These are phyloP conservation scores for Drosophila mojavensis DNA, from an alignment of 1,140 invertebrate species.

Conservation along the genomic window DNA sequence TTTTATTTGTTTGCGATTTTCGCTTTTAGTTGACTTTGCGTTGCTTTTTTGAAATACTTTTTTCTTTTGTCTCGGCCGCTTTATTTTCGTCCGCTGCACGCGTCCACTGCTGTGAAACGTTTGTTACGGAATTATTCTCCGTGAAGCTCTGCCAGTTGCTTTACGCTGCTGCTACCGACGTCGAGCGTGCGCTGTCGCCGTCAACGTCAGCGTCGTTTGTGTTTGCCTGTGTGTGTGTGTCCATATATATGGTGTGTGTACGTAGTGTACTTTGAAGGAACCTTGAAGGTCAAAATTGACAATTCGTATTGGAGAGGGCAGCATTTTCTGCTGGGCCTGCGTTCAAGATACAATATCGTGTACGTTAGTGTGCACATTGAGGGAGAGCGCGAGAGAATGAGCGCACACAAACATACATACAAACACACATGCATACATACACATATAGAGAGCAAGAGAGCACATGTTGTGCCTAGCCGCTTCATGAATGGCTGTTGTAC, in stretches of 20 bases:
- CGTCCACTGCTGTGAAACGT: slow-evolving; percentile 79
- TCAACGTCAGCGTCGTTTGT: slow-evolving; percentile 17
- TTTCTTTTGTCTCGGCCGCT: slow-evolving; percentile 37
- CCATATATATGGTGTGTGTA: slow-evolving; percentile 7
- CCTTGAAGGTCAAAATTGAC: slow-evolving; percentile 84
- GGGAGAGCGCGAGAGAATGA: slow-evolving; percentile 1
- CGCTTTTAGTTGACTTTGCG: slow-evolving; percentile 40
- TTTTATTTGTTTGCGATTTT: slow-evolving; percentile 34
- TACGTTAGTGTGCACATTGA: slow-evolving; percentile 8
- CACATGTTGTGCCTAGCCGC: slow-evolving; percentile 20
- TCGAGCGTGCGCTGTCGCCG: slow-evolving; percentile 23
- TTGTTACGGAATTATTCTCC: slow-evolving; percentile 80
- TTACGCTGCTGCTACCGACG: slow-evolving; percentile 31
- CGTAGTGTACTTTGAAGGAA: slow-evolving; percentile 79
- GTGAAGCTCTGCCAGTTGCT: slow-evolving; percentile 45
- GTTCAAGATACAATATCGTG: slow-evolving; percentile 45
- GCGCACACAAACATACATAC: not conserved
- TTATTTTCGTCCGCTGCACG: slow-evolving; percentile 76
- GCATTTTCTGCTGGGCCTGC: slow-evolving; percentile 40
- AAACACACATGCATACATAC: not conserved
- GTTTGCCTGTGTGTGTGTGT: slow-evolving; percentile 13
- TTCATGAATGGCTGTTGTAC: slow-evolving; percentile 33
- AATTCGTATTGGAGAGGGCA: slow-evolving; percentile 72
- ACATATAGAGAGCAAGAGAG: slow-evolving; percentile 19
- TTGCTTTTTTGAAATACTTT: slow-evolving; percentile 26